A percentile compares a stretch with the other conserved stretches of the same genome.
phyloP scores from a whole-genome alignment of 2,888 invertebrate species.

The Sarcophaga caerulescens region DNA sequence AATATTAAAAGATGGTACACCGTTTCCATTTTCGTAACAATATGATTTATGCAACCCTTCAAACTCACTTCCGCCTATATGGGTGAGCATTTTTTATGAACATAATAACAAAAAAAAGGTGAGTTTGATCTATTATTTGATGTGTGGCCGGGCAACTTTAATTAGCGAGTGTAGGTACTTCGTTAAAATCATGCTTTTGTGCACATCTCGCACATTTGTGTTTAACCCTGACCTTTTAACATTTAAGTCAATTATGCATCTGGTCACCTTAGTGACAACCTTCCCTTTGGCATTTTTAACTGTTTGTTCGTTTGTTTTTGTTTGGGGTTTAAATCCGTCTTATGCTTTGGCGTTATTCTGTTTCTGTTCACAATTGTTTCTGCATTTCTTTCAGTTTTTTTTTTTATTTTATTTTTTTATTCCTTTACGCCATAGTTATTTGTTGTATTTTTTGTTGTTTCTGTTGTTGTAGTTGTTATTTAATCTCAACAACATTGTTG shows the following conservation, averaged over 20 bases:
- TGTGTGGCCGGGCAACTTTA: no score
- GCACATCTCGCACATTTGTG: not conserved
- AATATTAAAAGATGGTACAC: no score
- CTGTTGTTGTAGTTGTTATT: conserved; percentile 12
- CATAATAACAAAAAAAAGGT: no score
- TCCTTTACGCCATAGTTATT: not conserved
- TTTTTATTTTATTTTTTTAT: conserved; percentile 8
- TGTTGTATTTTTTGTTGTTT: not conserved
- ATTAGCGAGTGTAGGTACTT: not conserved
- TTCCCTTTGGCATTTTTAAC: conserved; percentile 61
- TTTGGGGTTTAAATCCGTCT: not conserved
- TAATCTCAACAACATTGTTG: conserved; percentile 49
- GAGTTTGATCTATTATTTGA: no score
- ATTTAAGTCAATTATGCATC: not conserved
- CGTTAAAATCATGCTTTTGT: not conserved
- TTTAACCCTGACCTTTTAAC: not conserved
- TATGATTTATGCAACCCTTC: no score
- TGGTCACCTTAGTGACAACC: conserved; percentile 27
- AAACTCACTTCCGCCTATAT: no score
- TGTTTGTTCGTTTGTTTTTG: conserved; percentile 46
- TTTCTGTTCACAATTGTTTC: not conserved
- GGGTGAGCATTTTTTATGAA: no score
- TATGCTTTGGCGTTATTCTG: conserved; percentile 20
- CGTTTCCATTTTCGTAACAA: no score
- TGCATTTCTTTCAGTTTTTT: not conserved